Conservation (phyloP, 2,797 vertebrate genomes). For the Falco rusticolus region DNA sequence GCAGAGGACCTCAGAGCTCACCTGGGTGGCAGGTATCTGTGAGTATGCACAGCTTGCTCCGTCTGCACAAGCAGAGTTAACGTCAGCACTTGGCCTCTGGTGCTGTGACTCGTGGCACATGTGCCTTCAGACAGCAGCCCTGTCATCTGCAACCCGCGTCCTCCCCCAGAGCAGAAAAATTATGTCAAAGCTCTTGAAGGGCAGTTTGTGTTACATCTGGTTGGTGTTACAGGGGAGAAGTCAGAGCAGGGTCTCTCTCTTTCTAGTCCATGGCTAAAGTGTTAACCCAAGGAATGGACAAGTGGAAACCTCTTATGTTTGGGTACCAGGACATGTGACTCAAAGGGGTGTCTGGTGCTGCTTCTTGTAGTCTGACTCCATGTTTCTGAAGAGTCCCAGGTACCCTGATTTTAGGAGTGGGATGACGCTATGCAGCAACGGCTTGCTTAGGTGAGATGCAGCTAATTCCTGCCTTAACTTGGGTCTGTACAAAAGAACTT, state of each 20-base stretch:
- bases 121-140: not conserved
- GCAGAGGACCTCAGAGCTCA: not conserved
- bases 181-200: not conserved
- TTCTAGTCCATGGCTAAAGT: not conserved
- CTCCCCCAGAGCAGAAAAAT: not conserved
- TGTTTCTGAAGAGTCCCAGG: not conserved
- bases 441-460: not conserved
- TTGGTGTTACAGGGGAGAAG: not conserved
- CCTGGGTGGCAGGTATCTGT: not conserved
- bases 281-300: not conserved
- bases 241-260: not conserved
- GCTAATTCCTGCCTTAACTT: not conserved
- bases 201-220: not conserved
- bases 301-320: not conserved
- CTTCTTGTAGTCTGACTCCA: not conserved
- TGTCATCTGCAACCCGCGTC: rapidly evolving
- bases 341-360: not conserved
- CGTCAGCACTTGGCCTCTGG: rapidly evolving
- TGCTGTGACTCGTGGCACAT: rapidly evolving
- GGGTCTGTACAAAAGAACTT: not conserved
- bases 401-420: not conserved
- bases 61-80: not conserved
- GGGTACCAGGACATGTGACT: not conserved
- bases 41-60: rapidly evolving
- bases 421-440: not conserved